These are phyloP conservation scores for Solenodon paradoxus DNA, from an alignment of 2,113 vertebrate species.

Conservation along the genomic window DNA sequence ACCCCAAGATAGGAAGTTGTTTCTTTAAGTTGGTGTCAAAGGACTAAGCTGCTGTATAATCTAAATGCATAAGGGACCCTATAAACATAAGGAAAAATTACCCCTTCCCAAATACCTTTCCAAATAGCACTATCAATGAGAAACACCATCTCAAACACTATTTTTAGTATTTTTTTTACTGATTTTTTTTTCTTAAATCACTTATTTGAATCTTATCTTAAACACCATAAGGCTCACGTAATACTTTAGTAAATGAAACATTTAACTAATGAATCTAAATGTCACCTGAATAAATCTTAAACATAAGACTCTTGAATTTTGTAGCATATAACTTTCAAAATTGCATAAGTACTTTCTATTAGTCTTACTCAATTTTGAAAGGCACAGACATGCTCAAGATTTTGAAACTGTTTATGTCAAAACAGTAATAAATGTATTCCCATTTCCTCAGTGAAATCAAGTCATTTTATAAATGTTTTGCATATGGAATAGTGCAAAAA, in stretches of 20 bases:
- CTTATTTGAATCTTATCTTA: not conserved
- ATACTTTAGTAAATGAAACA: constrained; percentile 1
- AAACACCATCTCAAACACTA: not conserved
- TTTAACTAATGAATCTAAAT: constrained; percentile 43
- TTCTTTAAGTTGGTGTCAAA: not conserved
- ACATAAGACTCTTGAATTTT: constrained; percentile 57
- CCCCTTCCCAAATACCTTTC: not conserved
- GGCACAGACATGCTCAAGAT: constrained; percentile 35
- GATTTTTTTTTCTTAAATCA: not conserved
- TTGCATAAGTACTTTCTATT: constrained; percentile 34
- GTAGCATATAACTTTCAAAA: constrained; percentile 56
- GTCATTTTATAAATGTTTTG: constrained; percentile 60
- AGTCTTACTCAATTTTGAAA: constrained; percentile 64
- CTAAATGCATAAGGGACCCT: not conserved
- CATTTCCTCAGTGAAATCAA: constrained; percentile 50
- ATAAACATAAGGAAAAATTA: not conserved
- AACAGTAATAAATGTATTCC: constrained; percentile 63
- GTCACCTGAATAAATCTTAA: constrained; percentile 38
- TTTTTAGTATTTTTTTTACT: not conserved
- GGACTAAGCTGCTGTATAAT: not conserved
- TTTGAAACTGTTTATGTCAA: constrained; percentile 70
- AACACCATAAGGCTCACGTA: not conserved
- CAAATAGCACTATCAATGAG: not conserved
- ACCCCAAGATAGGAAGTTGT: not conserved
- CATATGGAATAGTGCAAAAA: constrained; percentile 44